Evolutionary conservation across 2,888 invertebrate species (phyloP).

Genomic region (Trilocha varians): DNA sequence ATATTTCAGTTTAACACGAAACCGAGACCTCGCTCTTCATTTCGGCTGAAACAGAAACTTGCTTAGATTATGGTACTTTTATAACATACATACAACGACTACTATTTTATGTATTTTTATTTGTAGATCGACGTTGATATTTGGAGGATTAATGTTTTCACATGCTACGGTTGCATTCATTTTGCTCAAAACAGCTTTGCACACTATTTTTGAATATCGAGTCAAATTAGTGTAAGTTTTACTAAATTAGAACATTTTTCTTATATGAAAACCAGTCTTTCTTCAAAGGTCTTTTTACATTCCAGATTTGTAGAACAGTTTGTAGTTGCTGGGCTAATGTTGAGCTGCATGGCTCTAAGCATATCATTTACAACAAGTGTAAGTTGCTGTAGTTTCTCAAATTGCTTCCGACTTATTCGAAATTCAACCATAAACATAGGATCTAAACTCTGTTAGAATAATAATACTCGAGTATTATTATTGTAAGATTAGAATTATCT

Average conservation of each 20-base stretch:
- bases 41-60: too few relatives aligned
- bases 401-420: too few relatives aligned
- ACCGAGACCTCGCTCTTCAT: too few relatives aligned
- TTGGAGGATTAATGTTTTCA: constrained; percentile 47
- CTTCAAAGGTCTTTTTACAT: too few relatives aligned
- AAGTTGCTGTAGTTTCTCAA: too few relatives aligned
- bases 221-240: constrained; percentile 56
- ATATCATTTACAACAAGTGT: constrained; percentile 44
- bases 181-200: constrained; percentile 49
- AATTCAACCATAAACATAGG: too few relatives aligned
- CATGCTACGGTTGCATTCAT: constrained; percentile 44
- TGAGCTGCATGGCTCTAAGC: constrained; percentile 43
- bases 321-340: constrained; percentile 35
- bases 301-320: constrained; percentile 52
- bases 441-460: too few relatives aligned
- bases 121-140: constrained; percentile 44
- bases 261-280: too few relatives aligned
- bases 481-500: too few relatives aligned
- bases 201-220: constrained; percentile 58
- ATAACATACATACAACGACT: background rate
- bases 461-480: too few relatives aligned
- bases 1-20: background rate
- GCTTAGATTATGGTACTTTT: background rate
- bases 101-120: background rate
- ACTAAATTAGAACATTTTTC: too few relatives aligned